Base-by-base conservation (phyloP, 2,888 invertebrate species). In the Drosophila dives region DNA sequence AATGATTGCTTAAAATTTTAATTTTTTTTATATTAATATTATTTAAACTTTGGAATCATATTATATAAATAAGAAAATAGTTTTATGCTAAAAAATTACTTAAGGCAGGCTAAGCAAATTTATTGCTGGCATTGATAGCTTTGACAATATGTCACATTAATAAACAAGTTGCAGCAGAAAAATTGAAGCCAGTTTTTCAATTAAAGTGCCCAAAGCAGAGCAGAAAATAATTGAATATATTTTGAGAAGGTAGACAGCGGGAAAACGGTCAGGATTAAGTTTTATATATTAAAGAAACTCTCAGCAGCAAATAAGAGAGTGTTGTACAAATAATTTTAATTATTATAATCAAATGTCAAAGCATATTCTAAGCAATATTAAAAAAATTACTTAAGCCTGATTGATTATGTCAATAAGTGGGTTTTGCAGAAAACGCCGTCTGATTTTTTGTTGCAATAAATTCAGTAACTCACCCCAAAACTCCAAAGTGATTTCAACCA, bases 101-200 rank as follows among this genome's bases (percentile, higher is more conserved):
- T 2, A 23, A 2, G 23, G 23, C 23, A 23, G 23, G 23, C 66
- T 51, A 56, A 60, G 23, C 23, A 64, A 34, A 54, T 66, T 59
- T 56, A 60, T 71, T 72, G 23, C 55, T 48, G 23, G 26, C 34
- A n/a, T 62, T 48, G 73, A 70, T 61, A 65, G 62, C 76, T 34
- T 33, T 65, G 64, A 71, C 72, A 73, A 71, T 78, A 50, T 53
- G 67, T 68, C 32, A 75, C 64, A 71, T 72, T 71, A 86, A 80
- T 68, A 65, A 80, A 63, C 56, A 49, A 65, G 65, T 4, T 54
- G 36, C 36, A 54, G 12, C 17, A 32, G 32, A 48, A 40, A 56
- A 40, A 32, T 20, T 10, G 58, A 38, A 12, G 36, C 8, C 2
- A 1, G 38, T 8, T 36, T 72, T 85, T 76, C 71, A 83, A 84